phyloP scores from a whole-genome alignment of 2,888 invertebrate species.

The Ichneumoninae sp. region DNA sequence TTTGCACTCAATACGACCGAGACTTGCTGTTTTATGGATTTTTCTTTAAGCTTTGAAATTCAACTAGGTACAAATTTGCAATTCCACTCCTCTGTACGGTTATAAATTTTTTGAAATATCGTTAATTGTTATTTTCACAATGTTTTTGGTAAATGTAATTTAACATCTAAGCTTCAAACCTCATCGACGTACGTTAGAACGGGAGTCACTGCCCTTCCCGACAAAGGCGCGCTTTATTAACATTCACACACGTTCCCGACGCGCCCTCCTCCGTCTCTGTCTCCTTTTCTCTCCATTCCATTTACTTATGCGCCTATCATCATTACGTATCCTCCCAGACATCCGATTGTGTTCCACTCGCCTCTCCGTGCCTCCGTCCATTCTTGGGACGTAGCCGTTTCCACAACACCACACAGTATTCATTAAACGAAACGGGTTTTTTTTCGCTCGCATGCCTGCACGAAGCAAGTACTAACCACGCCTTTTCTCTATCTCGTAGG shows the following conservation, averaged over 20 bases:
- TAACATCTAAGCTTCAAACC: not conserved
- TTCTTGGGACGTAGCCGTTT: slow-evolving; percentile 66
- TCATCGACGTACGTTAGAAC: slow-evolving; percentile 42
- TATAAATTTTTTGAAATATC: not conserved
- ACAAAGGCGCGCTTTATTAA: slow-evolving; percentile 74
- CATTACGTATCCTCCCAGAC: slow-evolving; percentile 63
- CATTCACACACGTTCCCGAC: slow-evolving; percentile 76
- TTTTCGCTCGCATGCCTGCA: slow-evolving; percentile 30
- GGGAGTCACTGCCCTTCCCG: slow-evolving; percentile 73
- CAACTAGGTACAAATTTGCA: no score
- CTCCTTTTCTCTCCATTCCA: slow-evolving; percentile 44
- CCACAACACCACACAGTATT: slow-evolving; percentile 60
- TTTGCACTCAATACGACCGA: not conserved
- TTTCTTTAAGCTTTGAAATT: not conserved
- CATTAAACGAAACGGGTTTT: slow-evolving; percentile 55
- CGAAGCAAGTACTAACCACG: slow-evolving; percentile 41
- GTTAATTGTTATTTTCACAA: not conserved
- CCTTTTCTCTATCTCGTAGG: slow-evolving; percentile 42
- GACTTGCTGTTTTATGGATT: not conserved
- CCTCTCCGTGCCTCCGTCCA: slow-evolving; percentile 51
- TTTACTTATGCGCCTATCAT: slow-evolving; percentile 61
- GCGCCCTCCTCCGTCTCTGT: slow-evolving; percentile 67
- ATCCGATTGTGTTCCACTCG: slow-evolving; percentile 58
- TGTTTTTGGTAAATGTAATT: not conserved
- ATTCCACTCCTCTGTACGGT: not conserved